Percentiles rank a stretch among this genome's conserved stretches.
Evolutionary conservation across 2,888 invertebrate species (phyloP).

Genomic region (Apotomis betuletana): DNA sequence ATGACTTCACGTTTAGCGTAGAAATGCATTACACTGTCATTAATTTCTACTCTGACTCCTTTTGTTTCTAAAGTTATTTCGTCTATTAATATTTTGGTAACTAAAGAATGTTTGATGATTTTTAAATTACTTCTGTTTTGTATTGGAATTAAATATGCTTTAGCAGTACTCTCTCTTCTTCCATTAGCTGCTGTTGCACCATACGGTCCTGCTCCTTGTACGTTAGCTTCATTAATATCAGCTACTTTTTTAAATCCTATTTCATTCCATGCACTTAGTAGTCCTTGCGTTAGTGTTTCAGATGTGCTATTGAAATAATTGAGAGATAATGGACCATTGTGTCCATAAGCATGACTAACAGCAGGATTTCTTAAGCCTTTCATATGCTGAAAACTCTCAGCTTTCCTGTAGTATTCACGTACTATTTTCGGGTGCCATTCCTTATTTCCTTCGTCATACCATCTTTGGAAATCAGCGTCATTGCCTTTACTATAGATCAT

Average conservation of each 20-base stretch:
- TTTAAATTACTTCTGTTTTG: constrained; percentile 61
- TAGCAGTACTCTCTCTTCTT: constrained; percentile 73
- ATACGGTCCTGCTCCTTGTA: constrained; percentile 75
- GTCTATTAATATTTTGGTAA: constrained; percentile 77
- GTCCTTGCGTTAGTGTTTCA: constrained; percentile 54
- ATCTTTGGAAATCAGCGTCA: constrained; percentile 75
- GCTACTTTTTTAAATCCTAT: constrained; percentile 68
- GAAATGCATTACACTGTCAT: constrained; percentile 51
- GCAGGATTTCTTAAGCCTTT: constrained; percentile 48
- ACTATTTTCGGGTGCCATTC: constrained; percentile 79
- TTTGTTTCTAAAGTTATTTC: constrained; percentile 58
- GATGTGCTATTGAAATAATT: constrained; percentile 73
- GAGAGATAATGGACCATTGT: constrained; percentile 71
- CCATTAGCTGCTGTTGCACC: constrained; percentile 76
- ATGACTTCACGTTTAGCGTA: constrained; percentile 65
- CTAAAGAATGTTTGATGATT: constrained; percentile 74
- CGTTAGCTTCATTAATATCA: constrained; percentile 70
- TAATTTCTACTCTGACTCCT: constrained; percentile 65
- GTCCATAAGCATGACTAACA: constrained; percentile 62
- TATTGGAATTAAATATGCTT: constrained; percentile 69
- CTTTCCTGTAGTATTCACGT: constrained; percentile 74
- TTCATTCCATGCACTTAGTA: constrained; percentile 69
- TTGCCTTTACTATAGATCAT: constrained; percentile 83
- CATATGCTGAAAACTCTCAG: constrained; percentile 70
- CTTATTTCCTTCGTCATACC: constrained; percentile 79